Evolutionary conservation across 2,888 invertebrate genomes (phyloP).

Genomic region (Ischnus inquisitorius): DNA sequence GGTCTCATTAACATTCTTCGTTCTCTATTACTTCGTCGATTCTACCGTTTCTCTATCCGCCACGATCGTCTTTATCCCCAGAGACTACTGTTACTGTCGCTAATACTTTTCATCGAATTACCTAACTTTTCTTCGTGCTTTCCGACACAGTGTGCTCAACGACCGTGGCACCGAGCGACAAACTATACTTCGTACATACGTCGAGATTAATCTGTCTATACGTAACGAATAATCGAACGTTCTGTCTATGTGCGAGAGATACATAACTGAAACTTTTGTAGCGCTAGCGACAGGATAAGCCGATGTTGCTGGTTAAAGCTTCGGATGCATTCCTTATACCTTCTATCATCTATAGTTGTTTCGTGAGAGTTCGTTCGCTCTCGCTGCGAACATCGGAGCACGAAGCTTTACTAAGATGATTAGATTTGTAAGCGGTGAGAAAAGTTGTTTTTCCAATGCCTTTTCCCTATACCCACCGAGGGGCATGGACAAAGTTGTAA

Average conservation of each 20-base stretch:
- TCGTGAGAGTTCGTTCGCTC: conserved; percentile 30
- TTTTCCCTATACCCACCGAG: neutral
- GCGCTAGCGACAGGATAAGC: conserved; percentile 11
- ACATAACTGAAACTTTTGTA: conserved; percentile 42
- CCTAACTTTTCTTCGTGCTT: neutral
- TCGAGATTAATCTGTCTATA: neutral
- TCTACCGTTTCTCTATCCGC: neutral
- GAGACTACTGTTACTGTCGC: neutral
- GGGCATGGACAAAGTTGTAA: conserved; percentile 55
- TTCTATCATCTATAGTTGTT: conserved; percentile 30
- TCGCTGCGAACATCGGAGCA: neutral
- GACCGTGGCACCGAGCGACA: neutral
- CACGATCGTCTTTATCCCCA: neutral
- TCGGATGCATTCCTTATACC: conserved; percentile 9
- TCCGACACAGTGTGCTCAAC: neutral
- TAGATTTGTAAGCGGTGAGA: conserved; percentile 66
- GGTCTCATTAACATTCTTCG: conserved; percentile 19
- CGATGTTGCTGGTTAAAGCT: conserved; percentile 20
- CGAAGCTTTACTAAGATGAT: conserved; percentile 60
- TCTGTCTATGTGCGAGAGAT: neutral
- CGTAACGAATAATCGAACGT: neutral
- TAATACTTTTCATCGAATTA: neutral
- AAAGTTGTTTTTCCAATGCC: conserved; percentile 64
- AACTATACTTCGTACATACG: neutral
- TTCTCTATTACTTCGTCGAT: conserved; percentile 1